Percentiles rank a stretch among this genome's conserved stretches.
Conservation (phyloP, 2,797 vertebrate genomes). For the Oreochromis grahami region DNA sequence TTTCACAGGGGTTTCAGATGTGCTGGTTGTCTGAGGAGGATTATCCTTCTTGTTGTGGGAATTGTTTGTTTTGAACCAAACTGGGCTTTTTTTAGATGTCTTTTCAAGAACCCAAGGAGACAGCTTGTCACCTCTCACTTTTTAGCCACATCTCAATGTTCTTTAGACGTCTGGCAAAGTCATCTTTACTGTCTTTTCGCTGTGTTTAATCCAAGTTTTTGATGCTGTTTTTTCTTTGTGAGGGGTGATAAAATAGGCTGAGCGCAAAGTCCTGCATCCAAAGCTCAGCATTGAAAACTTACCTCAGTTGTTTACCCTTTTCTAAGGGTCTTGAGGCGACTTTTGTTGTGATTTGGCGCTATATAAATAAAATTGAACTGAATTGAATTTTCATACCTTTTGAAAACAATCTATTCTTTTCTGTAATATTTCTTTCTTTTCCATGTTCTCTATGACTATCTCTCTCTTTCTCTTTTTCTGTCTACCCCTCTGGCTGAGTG, state of each 20-base stretch:
- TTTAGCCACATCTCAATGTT: neutral
- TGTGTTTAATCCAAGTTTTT: neutral
- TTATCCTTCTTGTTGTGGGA: neutral
- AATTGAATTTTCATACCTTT: neutral
- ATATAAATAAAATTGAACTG: too few relatives aligned
- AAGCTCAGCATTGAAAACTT: neutral
- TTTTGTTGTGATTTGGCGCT: too few relatives aligned
- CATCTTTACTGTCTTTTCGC: neutral
- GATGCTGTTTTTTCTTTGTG: neutral
- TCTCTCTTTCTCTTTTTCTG: neutral
- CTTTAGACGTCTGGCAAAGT: neutral
- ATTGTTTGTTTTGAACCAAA: neutral
- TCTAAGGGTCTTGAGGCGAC: too few relatives aligned
- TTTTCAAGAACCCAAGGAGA: neutral
- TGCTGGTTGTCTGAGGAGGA: neutral
- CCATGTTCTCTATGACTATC: neutral
- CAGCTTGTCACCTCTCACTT: neutral
- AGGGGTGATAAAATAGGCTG: neutral
- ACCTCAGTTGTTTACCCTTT: neutral
- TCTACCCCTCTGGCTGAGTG: constrained; percentile 13
- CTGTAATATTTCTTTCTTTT: constrained; percentile 9
- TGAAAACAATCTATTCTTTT: neutral
- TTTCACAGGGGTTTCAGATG: neutral
- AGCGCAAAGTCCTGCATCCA: neutral
- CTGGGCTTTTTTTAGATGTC: neutral